phyloP scores from a whole-genome alignment of 2,888 invertebrate genomes.

The Enchytraeus crypticus region DNA sequence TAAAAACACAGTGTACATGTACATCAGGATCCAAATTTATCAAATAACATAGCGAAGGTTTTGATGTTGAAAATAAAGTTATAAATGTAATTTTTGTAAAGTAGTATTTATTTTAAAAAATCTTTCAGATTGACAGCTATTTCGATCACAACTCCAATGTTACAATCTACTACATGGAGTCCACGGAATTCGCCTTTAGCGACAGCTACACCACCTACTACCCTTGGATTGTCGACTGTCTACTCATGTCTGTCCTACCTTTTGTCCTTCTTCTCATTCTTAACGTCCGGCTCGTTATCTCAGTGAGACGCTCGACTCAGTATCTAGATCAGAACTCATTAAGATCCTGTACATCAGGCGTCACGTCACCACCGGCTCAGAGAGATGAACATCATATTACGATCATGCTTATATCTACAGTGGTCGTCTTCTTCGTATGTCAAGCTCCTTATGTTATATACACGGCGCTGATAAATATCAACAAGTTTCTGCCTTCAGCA shows the following conservation, averaged over 20 bases:
- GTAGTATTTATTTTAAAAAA: too few species aligned
- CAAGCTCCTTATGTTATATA: constrained; percentile 40
- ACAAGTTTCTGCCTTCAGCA: neutral
- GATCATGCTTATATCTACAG: constrained; percentile 41
- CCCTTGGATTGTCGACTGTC: constrained; percentile 32
- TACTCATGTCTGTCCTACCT: constrained; percentile 35
- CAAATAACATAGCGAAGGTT: too few species aligned
- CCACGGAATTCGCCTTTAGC: constrained; percentile 28
- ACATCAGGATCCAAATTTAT: too few species aligned
- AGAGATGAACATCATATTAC: constrained; percentile 43
- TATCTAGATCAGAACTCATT: too few species aligned
- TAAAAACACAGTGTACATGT: too few species aligned
- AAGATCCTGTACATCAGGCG: too few species aligned
- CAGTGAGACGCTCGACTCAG: constrained; percentile 39
- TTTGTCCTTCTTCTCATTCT: constrained; percentile 36
- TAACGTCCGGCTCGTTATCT: constrained; percentile 38
- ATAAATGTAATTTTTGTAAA: too few species aligned
- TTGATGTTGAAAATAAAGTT: too few species aligned
- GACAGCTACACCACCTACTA: constrained; percentile 26
- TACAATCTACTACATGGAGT: constrained; percentile 18
- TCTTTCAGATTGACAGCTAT: constrained; percentile 17
- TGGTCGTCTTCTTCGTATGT: constrained; percentile 43
- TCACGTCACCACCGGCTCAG: too few species aligned
- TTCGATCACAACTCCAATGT: constrained; percentile 12
- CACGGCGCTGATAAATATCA: constrained; percentile 23